A percentile compares a stretch with the other conserved stretches of the same genome.
phyloP scores from a whole-genome alignment of 2,113 vertebrate species.

The Eubucco bourcierii region DNA sequence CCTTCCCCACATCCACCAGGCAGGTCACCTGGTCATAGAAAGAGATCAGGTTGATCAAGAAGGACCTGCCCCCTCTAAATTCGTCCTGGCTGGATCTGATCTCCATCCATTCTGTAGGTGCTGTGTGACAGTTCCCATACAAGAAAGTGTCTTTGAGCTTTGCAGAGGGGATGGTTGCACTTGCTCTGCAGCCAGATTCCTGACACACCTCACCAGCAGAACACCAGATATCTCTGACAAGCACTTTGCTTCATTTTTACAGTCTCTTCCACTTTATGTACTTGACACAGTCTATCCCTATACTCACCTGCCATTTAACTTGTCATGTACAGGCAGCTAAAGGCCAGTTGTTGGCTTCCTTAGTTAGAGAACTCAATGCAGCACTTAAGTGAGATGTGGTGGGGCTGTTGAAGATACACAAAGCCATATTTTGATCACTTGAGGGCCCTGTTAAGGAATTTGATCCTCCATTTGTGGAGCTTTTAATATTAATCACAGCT shows the following conservation, averaged over 20 bases:
- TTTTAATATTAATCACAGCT: neutral
- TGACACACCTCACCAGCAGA: neutral
- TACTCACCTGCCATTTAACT: neutral
- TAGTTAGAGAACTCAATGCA: rapidly evolving
- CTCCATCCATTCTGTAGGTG: too few species aligned
- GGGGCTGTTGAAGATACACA: neutral
- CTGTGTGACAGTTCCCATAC: neutral
- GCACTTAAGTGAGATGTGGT: neutral
- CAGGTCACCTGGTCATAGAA: too few species aligned
- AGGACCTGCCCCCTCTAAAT: too few species aligned
- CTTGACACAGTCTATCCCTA: neutral
- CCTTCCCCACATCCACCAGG: too few species aligned
- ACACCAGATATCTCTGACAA: conserved; percentile 41
- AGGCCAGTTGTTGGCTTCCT: neutral
- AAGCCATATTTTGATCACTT: neutral
- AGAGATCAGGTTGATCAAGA: too few species aligned
- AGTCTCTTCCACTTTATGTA: neutral
- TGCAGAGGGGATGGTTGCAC: neutral
- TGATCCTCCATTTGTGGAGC: neutral
- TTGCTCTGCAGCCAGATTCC: conserved; percentile 47
- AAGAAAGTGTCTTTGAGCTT: neutral
- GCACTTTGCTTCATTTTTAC: neutral
- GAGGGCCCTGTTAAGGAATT: neutral
- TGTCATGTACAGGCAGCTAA: neutral
- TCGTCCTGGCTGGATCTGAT: too few species aligned